These are phyloP conservation scores for Nasonia oneida DNA, from an alignment of 2,888 invertebrate species.

Conservation along the genomic window DNA sequence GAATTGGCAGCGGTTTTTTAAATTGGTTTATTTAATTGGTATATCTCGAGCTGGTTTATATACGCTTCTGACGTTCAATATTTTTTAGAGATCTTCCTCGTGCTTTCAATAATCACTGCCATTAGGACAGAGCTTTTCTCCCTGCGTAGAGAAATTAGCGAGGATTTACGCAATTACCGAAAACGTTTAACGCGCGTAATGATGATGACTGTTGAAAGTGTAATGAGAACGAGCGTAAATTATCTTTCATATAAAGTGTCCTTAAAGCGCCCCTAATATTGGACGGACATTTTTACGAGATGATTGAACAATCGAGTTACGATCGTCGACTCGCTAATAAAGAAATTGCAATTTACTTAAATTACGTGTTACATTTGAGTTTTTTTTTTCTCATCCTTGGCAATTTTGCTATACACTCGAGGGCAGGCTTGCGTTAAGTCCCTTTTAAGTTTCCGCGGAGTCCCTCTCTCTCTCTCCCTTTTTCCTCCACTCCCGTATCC, in stretches of 20 bases:
- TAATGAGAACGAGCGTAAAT: background rate
- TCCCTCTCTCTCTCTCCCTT: background rate
- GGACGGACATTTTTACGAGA: background rate
- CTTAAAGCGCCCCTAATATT: background rate
- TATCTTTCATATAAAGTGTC: background rate
- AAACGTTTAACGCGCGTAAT: background rate
- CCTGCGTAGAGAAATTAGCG: too few relatives aligned
- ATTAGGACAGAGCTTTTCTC: too few relatives aligned
- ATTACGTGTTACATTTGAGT: constrained; percentile 38
- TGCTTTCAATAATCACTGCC: too few relatives aligned
- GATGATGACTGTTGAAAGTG: background rate
- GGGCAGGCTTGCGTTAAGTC: constrained; percentile 26
- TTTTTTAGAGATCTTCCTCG: too few relatives aligned
- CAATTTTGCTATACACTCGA: constrained; percentile 1
- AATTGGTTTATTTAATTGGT: too few relatives aligned
- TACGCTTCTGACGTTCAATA: too few relatives aligned
- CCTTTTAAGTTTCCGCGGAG: constrained; percentile 54
- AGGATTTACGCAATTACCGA: background rate
- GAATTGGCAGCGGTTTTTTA: too few relatives aligned
- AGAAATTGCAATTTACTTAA: constrained; percentile 49
- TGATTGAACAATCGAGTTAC: constrained; percentile 49
- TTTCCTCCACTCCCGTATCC: background rate
- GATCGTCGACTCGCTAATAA: constrained; percentile 37
- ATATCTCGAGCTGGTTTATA: too few relatives aligned
- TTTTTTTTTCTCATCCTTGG: background rate